Base-by-base conservation (phyloP, 2,797 vertebrate genomes). In the Tiaroga cobitis region DNA sequence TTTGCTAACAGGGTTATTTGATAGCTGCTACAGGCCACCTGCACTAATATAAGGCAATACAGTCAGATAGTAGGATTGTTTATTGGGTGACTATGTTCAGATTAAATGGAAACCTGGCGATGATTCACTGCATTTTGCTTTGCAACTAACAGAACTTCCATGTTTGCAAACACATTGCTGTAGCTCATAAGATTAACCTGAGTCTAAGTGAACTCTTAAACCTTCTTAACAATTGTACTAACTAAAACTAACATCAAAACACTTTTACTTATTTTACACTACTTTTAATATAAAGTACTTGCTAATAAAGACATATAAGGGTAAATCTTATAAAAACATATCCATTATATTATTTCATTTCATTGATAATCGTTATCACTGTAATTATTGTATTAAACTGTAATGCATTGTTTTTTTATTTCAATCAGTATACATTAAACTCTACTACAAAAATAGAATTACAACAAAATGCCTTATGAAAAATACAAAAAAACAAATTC, bases 1-100 rank as follows among this genome's bases (percentile, higher is more conserved):
- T 86, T 82, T 86, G 41, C 54, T 89, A 81, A 78, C 70, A 78
- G 37, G 46, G 51, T 70, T 68, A 49, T 78, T 39, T 24, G 37
- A 65, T 74, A 81, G 56, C 49, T 65, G 32, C 29, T 81, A 56
- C 19, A 29, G 43, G 61, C 46, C 65, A 73, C 7, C 74, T 59
- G 67, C 67, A 46, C 46, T 73, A 68, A 85, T 77, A 76, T 16
- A 34, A 29, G 29, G 15, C n/a, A 56, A 21, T 69, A 51, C 32
- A 41, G 32, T 88, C 46, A 79, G 41, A 79, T 11, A 37, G 8
- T 85, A 61, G 43, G 83, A 77, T 10, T 69, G 59, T 29, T 21
- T 65, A 0, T n/a, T n/a, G 67, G 41, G 34, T 37, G 13, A 54
- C 13, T 82, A 32, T 68, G 5, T 80, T 83, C 54, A 68, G 15